phyloP scores from a whole-genome alignment of 2,797 vertebrate genomes.

The Hoplostethus mediterraneus region DNA sequence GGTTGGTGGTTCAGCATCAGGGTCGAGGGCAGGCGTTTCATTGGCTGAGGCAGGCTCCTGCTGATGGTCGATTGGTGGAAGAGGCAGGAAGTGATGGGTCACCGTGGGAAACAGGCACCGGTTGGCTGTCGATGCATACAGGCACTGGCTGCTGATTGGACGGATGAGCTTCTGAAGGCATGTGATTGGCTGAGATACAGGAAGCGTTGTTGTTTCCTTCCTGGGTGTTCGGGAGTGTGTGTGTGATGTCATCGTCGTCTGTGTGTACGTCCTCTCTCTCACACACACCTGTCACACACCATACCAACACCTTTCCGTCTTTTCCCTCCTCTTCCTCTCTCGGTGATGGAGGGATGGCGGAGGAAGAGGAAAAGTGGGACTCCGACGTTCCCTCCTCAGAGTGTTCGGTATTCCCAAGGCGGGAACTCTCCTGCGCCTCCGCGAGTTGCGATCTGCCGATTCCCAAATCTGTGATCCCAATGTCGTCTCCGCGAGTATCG shows the following conservation, averaged over 20 bases:
- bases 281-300: slow-evolving; percentile 73
- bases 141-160: slow-evolving; percentile 63
- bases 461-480: slow-evolving; percentile 49
- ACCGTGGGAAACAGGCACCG: slow-evolving; percentile 56
- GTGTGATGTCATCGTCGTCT: neutral
- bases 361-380: neutral
- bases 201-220: neutral
- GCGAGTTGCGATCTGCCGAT: neutral
- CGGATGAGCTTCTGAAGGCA: slow-evolving; percentile 34
- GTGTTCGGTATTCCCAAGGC: neutral
- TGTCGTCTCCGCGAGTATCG: slow-evolving; percentile 12
- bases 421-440: neutral
- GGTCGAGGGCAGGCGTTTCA: slow-evolving; percentile 12
- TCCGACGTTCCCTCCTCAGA: neutral
- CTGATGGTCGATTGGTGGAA: slow-evolving; percentile 14
- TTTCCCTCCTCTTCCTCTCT: neutral
- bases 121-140: slow-evolving; percentile 63
- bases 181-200: slow-evolving; percentile 28
- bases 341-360: no score
- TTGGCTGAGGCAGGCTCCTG: slow-evolving; percentile 18
- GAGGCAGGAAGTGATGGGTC: slow-evolving; percentile 25
- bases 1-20: slow-evolving; percentile 7
- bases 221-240: slow-evolving; percentile 10
- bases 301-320: slow-evolving; percentile 51
- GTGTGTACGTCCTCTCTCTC: slow-evolving; percentile 25